Evolutionary conservation across 2,113 vertebrate species (phyloP).

Genomic region (Myotis yumanensis): DNA sequence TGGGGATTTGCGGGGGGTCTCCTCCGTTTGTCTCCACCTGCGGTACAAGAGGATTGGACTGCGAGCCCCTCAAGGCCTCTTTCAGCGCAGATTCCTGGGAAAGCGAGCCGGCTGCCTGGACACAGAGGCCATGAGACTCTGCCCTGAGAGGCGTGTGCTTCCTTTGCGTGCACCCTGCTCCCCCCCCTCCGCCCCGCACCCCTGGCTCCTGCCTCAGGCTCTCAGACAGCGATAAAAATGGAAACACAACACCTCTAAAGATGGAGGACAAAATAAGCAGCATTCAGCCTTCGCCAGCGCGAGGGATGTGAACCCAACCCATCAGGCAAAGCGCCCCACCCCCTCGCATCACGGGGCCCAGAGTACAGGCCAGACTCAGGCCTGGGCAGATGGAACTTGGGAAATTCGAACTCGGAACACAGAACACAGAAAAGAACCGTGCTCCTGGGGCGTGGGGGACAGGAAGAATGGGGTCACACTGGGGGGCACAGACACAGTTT

Average conservation of each 20-base stretch:
- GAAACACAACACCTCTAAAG: not conserved
- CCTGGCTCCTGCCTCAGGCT: not conserved
- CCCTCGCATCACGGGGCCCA: rapidly evolving
- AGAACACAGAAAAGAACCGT: not conserved
- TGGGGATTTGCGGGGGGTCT: rapidly evolving
- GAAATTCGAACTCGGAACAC: not conserved
- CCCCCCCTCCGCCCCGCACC: rapidly evolving
- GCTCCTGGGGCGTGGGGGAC: too few relatives aligned
- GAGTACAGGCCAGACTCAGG: not conserved
- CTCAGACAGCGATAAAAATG: rapidly evolving
- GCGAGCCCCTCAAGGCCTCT: rapidly evolving
- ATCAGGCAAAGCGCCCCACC: rapidly evolving
- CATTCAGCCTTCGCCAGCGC: rapidly evolving
- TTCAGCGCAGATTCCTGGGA: not conserved
- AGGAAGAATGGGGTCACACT: too few relatives aligned
- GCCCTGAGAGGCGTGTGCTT: not conserved
- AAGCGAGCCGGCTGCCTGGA: not conserved
- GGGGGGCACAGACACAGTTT: rapidly evolving
- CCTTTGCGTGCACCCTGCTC: too few relatives aligned
- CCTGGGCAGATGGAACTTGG: not conserved
- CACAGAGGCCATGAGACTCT: not conserved
- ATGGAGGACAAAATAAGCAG: not conserved
- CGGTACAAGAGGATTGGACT: rapidly evolving
- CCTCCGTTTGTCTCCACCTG: not conserved
- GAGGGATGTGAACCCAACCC: not conserved